Evolutionary conservation across 1,140 invertebrate species (phyloP).

Genomic region (Galleria mellonella): DNA sequence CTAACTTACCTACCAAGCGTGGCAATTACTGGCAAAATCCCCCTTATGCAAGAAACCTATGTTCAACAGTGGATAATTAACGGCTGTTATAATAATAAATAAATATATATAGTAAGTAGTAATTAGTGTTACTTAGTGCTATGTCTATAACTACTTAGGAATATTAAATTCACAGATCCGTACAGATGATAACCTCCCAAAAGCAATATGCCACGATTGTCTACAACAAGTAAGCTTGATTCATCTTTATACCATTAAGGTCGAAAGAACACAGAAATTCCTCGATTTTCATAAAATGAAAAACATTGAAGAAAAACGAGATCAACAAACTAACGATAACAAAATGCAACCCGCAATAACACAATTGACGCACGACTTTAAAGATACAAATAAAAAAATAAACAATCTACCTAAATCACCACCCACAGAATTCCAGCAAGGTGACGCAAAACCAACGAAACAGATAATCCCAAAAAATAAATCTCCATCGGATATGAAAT

Average conservation of each 20-base stretch:
- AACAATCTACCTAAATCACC: conserved; percentile 12
- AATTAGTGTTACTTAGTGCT: no score
- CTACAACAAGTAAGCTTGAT: conserved; percentile 47
- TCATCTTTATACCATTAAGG: conserved; percentile 52
- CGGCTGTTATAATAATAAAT: no score
- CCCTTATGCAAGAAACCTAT: no score
- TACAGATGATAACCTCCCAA: conserved; percentile 54
- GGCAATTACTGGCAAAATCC: no score
- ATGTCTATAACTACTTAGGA: no score
- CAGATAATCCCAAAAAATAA: conserved; percentile 30
- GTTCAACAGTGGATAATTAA: no score
- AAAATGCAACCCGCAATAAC: conserved; percentile 25
- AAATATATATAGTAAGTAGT: no score
- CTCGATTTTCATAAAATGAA: conserved; percentile 55
- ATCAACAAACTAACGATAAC: conserved; percentile 14
- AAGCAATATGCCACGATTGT: conserved; percentile 67
- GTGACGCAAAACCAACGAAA: conserved; percentile 34
- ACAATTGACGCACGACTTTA: conserved; percentile 21
- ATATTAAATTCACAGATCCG: conserved; percentile 34
- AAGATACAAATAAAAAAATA: conserved; percentile 14
- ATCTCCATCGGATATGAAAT: conserved; percentile 43
- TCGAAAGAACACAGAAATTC: conserved; percentile 63
- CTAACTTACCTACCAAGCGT: no score
- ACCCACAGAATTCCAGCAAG: conserved; percentile 34
- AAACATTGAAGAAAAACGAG: conserved; percentile 27